These are phyloP conservation scores for Sterna hirundo DNA, from an alignment of 2,113 vertebrate genomes.

Conservation along the genomic window DNA sequence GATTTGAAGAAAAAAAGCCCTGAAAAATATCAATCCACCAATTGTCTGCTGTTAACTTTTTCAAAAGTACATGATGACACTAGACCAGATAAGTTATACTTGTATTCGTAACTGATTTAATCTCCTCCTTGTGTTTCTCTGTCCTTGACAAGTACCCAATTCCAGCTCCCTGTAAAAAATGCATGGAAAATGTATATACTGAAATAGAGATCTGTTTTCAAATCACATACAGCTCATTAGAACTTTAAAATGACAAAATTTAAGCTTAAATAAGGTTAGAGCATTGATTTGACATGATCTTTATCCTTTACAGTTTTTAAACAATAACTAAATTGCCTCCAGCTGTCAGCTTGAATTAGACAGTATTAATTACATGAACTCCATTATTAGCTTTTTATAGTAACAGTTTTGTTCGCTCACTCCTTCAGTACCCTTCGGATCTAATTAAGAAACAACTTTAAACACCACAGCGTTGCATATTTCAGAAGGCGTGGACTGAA, in stretches of 20 bases:
- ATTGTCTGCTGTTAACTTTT: not conserved
- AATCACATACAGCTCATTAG: not conserved
- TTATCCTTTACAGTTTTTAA: not conserved
- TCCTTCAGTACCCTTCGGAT: not conserved
- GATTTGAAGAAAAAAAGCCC: not conserved
- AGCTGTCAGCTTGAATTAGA: not conserved
- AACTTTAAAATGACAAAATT: not conserved
- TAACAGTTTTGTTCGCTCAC: not conserved
- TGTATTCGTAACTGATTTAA: not conserved
- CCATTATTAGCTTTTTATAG: not conserved
- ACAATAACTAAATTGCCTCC: not conserved
- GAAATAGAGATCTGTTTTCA: not conserved
- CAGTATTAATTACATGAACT: not conserved
- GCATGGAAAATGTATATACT: not conserved
- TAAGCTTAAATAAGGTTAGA: not conserved
- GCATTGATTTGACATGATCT: not conserved
- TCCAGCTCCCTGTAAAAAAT: not conserved
- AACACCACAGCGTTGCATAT: accelerated
- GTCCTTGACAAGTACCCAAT: not conserved
- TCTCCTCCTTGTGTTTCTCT: not conserved
- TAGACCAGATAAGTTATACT: not conserved
- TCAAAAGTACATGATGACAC: not conserved
- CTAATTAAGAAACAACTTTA: not conserved
- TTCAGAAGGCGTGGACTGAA: not conserved
- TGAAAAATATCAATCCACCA: not conserved